A percentile compares a stretch with the other conserved stretches of the same genome.
These are phyloP conservation scores for Calyptommatus sinebrachiatus DNA, from an alignment of 2,113 vertebrate species.

Conservation along the genomic window DNA sequence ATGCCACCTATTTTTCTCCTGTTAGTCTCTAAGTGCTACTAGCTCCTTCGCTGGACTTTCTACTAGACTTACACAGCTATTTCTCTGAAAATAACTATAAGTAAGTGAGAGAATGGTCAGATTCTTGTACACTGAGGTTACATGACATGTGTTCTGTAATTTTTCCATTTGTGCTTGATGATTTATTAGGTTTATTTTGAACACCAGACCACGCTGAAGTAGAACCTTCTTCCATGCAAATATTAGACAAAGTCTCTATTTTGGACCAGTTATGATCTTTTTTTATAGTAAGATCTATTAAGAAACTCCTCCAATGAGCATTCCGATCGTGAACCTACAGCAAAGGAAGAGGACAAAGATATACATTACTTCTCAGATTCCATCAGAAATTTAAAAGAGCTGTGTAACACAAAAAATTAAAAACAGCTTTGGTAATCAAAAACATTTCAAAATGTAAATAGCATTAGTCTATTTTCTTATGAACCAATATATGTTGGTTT, in stretches of 20 bases:
- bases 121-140: accelerated
- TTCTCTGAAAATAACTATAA: accelerated
- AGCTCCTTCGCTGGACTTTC: no score
- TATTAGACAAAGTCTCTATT: constrained; percentile 47
- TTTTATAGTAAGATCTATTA: constrained; percentile 67
- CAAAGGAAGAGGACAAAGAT: not conserved
- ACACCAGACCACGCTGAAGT: not conserved
- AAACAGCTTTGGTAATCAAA: not conserved
- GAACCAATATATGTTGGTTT: not conserved
- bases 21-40: no score
- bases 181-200: constrained; percentile 29
- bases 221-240: accelerated
- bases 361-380: not conserved
- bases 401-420: accelerated
- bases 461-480: not conserved
- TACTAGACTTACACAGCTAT: no score
- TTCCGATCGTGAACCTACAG: constrained; percentile 63
- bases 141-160: not conserved
- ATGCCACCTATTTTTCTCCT: no score
- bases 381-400: accelerated
- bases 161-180: not conserved
- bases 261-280: constrained; percentile 71
- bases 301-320: constrained; percentile 67
- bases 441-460: not conserved
- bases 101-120: not conserved